These are phyloP conservation scores for Pristiophorus japonicus DNA, from an alignment of 2,113 vertebrate species.

Conservation along the genomic window DNA sequence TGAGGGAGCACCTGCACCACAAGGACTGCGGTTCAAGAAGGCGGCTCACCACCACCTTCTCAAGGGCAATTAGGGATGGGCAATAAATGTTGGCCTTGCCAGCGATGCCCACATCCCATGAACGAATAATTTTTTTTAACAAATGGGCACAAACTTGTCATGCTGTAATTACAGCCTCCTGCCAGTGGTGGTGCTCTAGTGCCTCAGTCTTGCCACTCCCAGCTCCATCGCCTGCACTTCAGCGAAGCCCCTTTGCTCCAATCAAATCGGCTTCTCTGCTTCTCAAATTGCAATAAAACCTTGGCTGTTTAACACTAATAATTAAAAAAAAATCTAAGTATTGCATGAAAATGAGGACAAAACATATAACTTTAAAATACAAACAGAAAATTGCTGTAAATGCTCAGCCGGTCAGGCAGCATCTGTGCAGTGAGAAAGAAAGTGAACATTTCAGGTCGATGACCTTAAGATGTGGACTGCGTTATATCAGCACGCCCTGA, in stretches of 20 bases:
- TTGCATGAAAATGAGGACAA: not conserved
- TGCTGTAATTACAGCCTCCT: not conserved
- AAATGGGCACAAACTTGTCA: too few relatives aligned
- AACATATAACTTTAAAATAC: not conserved
- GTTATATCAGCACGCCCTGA: not conserved
- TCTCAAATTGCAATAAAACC: not conserved
- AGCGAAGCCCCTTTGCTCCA: not conserved
- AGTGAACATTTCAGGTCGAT: not conserved
- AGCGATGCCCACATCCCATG: too few relatives aligned
- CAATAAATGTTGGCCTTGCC: too few relatives aligned
- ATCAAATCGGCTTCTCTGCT: not conserved
- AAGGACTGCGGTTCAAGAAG: too few relatives aligned
- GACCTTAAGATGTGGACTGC: not conserved
- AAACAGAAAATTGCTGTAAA: not conserved
- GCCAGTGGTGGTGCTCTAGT: too few relatives aligned
- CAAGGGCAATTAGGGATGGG: too few relatives aligned
- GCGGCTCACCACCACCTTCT: too few relatives aligned
- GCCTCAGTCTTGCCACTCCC: not conserved
- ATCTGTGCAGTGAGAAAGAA: not conserved
- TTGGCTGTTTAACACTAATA: not conserved
- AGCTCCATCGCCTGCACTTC: not conserved
- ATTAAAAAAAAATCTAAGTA: not conserved
- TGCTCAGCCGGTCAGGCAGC: not conserved
- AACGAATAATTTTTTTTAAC: too few relatives aligned
- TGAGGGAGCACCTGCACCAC: too few relatives aligned